Conservation (phyloP, 2,113 vertebrate species). For the Notarius lentiginosus region DNA sequence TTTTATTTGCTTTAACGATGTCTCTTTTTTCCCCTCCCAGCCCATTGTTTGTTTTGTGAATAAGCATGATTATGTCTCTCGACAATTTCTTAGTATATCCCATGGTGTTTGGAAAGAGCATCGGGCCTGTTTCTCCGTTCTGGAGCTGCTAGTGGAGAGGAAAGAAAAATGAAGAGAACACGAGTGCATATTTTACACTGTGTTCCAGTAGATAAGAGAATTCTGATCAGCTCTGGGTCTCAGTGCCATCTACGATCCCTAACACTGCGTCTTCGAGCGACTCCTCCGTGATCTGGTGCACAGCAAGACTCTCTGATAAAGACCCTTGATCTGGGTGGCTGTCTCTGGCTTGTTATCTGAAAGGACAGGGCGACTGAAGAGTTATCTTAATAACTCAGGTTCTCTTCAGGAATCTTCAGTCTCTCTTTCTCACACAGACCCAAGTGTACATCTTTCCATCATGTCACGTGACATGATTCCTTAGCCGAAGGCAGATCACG, state of each 20-base stretch:
- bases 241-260: constrained; percentile 5
- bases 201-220: background rate
- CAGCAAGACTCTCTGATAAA: constrained; percentile 57
- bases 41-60: constrained; percentile 3
- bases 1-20: constrained; percentile 50
- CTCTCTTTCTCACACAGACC: background rate
- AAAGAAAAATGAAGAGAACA: background rate
- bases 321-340: constrained; percentile 56
- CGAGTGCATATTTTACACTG: background rate
- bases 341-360: constrained; percentile 56
- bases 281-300: constrained; percentile 48
- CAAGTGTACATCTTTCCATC: background rate
- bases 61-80: background rate
- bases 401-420: constrained; percentile 32
- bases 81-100: background rate
- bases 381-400: constrained; percentile 54
- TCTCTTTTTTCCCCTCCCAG: background rate
- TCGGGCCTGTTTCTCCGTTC: background rate
- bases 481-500: too few relatives aligned
- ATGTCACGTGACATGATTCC: background rate
- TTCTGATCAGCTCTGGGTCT: background rate
- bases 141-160: background rate
- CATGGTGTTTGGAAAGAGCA: background rate
- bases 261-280: constrained; percentile 6
- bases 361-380: constrained; percentile 33